phyloP scores from a whole-genome alignment of 2,888 invertebrate genomes.

The Lasioglossum zephyrum region DNA sequence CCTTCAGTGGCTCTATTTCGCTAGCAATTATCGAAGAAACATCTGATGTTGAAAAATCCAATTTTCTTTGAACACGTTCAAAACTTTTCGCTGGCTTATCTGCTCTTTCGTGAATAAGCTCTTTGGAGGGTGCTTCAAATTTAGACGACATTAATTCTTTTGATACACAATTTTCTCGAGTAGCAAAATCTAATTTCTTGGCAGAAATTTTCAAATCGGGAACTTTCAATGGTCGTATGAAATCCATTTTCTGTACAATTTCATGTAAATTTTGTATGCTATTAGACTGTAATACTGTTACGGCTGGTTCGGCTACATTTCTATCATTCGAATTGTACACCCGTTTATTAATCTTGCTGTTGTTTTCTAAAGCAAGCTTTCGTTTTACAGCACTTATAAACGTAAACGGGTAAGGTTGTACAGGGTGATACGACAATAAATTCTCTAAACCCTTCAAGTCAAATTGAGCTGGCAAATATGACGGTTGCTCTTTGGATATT shows the following conservation, averaged over 20 bases:
- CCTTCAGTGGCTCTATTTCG: conserved; percentile 79
- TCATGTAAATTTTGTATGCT: conserved; percentile 62
- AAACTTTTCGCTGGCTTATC: conserved; percentile 74
- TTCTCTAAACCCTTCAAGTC: conserved; percentile 56
- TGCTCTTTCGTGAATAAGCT: conserved; percentile 65
- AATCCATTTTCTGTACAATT: conserved; percentile 76
- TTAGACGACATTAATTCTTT: conserved; percentile 74
- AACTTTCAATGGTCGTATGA: conserved; percentile 80
- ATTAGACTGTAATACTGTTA: conserved; percentile 51
- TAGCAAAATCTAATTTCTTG: conserved; percentile 78
- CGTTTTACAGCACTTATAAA: conserved; percentile 87
- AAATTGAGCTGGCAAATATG: conserved; percentile 33
- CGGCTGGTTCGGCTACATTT: conserved; percentile 35
- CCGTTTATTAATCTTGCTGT: conserved; percentile 69
- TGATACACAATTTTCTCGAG: conserved; percentile 74
- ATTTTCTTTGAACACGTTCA: conserved; percentile 79
- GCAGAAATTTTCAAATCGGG: conserved; percentile 82
- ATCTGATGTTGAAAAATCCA: conserved; percentile 80
- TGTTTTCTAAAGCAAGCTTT: conserved; percentile 84
- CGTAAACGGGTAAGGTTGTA: conserved; percentile 86
- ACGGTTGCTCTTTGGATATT: conserved; percentile 29
- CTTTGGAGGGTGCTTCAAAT: conserved; percentile 68
- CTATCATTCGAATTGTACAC: conserved; percentile 61
- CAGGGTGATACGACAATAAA: conserved; percentile 73
- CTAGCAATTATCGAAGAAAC: conserved; percentile 77